phyloP scores from a whole-genome alignment of 2,113 vertebrate species.

The Hyperoodon ampullatus region DNA sequence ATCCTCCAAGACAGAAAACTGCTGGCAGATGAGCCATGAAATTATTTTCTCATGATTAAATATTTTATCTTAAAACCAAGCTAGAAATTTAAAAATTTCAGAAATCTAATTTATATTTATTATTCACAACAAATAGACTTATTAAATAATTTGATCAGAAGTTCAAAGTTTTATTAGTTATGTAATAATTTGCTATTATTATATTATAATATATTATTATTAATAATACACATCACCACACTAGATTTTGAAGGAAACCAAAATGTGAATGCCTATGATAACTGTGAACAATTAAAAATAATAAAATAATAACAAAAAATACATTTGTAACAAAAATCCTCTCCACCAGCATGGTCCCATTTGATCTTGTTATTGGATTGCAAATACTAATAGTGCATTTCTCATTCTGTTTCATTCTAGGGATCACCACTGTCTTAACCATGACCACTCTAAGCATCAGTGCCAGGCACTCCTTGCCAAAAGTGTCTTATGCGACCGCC shows the following conservation, averaged over 20 bases:
- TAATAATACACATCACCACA: not conserved
- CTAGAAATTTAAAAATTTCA: not conserved
- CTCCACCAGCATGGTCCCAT: not conserved
- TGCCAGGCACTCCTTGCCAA: slow-evolving; percentile 95
- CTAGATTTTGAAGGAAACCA: not conserved
- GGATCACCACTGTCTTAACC: slow-evolving; percentile 96
- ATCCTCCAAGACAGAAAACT: slow-evolving; percentile 21
- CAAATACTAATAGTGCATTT: slow-evolving; percentile 24
- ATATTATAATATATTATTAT: not conserved
- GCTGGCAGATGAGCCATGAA: not conserved
- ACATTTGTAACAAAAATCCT: not conserved
- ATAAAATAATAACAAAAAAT: not conserved
- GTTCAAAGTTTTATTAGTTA: not conserved
- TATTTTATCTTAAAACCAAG: not conserved
- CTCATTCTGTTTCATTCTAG: slow-evolving; percentile 79
- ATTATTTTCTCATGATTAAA: not conserved
- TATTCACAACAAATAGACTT: not conserved
- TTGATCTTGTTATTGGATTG: not conserved
- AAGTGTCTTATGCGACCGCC: slow-evolving; percentile 96
- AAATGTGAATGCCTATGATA: not conserved
- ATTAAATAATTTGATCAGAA: not conserved
- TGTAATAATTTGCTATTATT: not conserved
- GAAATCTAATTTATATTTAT: not conserved
- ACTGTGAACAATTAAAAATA: not conserved
- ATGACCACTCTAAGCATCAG: slow-evolving; percentile 98